These are phyloP conservation scores for Sakesphorus luctuosus DNA, from an alignment of 2,113 vertebrate genomes.

Conservation along the genomic window DNA sequence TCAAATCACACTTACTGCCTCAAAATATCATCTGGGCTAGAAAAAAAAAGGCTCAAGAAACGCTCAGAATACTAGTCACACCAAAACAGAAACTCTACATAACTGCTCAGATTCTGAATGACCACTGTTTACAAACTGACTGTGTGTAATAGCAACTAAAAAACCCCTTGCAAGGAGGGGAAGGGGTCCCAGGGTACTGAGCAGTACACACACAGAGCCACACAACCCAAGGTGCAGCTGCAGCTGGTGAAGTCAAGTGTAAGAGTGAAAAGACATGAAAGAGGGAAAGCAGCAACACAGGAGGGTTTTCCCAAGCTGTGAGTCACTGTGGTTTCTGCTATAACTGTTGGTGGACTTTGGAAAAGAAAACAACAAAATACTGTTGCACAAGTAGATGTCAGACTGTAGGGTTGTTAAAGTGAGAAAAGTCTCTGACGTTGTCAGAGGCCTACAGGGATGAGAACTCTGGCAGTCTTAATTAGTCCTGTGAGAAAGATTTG, in stretches of 20 bases:
- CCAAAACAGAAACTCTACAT: fast-evolving
- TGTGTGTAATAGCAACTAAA: not conserved
- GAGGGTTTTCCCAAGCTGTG: not conserved
- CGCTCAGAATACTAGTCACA: not conserved
- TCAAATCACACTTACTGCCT: not conserved
- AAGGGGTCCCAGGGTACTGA: not conserved
- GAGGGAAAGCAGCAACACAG: not conserved
- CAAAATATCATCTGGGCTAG: not conserved
- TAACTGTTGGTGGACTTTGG: not conserved
- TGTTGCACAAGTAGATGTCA: not conserved
- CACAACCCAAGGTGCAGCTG: fast-evolving
- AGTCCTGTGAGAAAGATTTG: no score
- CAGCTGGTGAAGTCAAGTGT: not conserved
- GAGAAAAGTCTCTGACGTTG: no score
- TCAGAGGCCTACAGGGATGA: no score
- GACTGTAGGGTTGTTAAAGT: no score
- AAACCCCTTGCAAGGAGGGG: fast-evolving
- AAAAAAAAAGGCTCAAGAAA: not conserved
- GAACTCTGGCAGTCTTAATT: no score
- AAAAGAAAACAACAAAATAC: not conserved
- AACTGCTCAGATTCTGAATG: not conserved
- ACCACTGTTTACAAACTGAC: not conserved
- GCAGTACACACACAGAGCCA: not conserved
- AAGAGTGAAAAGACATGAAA: not conserved
- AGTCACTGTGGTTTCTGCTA: not conserved